Evolutionary conservation across 2,113 vertebrate genomes (phyloP).

Genomic region (Pteruthius melanotis): DNA sequence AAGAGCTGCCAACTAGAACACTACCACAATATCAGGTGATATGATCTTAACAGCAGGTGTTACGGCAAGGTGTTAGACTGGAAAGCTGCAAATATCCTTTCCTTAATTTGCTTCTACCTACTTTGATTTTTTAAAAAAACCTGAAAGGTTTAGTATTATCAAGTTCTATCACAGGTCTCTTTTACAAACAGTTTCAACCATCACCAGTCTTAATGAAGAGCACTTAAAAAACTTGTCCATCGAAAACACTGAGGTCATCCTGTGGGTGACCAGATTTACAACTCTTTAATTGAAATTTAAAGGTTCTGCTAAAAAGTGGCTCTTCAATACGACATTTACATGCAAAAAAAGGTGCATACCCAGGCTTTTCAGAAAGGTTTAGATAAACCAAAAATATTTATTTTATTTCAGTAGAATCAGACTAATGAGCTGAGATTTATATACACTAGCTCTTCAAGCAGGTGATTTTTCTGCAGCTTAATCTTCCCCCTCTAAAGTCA

Average conservation of each 20-base stretch:
- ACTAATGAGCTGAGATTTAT: background rate
- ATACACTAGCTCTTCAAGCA: background rate
- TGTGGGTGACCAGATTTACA: background rate
- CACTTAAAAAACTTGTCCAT: background rate
- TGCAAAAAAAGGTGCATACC: background rate
- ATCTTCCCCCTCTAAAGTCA: background rate
- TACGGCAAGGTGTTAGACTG: background rate
- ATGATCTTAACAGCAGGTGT: background rate
- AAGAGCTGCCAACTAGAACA: background rate
- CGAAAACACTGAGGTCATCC: background rate
- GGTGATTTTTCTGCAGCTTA: background rate
- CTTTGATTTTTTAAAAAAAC: background rate
- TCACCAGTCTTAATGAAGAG: background rate
- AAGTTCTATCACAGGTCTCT: background rate
- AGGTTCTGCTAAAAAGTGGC: background rate
- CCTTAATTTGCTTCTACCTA: background rate
- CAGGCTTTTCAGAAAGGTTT: background rate
- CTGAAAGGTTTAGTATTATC: background rate
- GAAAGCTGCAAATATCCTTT: background rate
- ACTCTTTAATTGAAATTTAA: background rate
- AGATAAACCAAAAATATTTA: background rate
- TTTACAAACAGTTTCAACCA: background rate
- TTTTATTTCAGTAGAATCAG: background rate
- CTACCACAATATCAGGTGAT: background rate
- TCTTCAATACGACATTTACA: background rate